Conservation (phyloP, 2,888 invertebrate genomes). For the Ptychoptera albimana region DNA sequence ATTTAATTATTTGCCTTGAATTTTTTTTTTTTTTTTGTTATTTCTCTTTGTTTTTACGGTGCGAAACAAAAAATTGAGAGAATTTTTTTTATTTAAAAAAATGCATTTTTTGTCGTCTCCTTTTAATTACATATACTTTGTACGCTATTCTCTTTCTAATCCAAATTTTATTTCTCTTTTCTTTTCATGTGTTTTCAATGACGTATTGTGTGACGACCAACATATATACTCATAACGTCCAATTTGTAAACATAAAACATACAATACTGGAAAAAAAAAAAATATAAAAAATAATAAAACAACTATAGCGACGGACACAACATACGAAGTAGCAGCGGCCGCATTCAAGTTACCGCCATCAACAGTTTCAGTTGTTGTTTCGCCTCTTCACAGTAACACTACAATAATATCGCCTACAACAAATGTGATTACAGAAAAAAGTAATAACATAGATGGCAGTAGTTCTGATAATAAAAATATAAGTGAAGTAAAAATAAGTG, state of each 20-base stretch:
- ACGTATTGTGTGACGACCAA: too few relatives aligned
- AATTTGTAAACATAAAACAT: neutral
- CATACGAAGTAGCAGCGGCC: constrained; percentile 12
- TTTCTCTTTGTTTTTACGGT: too few relatives aligned
- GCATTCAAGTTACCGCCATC: constrained; percentile 11
- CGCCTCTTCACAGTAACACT: constrained; percentile 7
- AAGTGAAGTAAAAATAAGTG: too few relatives aligned
- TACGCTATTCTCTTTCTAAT: neutral
- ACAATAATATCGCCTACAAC: neutral
- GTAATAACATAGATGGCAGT: constrained; percentile 1
- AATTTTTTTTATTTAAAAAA: too few relatives aligned
- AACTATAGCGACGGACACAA: constrained; percentile 9
- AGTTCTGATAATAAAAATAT: too few relatives aligned
- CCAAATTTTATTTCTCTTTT: neutral
- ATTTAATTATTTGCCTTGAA: too few relatives aligned
- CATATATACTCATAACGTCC: neutral
- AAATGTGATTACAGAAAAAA: constrained; percentile 1
- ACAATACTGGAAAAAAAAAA: neutral
- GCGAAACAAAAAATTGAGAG: too few relatives aligned
- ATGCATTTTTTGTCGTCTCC: neutral
- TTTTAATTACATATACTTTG: neutral
- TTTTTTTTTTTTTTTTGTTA: too few relatives aligned
- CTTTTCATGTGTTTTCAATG: neutral
- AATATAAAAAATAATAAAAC: neutral
- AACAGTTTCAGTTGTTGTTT: constrained; percentile 9